Conservation (phyloP, 2,797 vertebrate species). For the Sebastes taczanowskii region DNA sequence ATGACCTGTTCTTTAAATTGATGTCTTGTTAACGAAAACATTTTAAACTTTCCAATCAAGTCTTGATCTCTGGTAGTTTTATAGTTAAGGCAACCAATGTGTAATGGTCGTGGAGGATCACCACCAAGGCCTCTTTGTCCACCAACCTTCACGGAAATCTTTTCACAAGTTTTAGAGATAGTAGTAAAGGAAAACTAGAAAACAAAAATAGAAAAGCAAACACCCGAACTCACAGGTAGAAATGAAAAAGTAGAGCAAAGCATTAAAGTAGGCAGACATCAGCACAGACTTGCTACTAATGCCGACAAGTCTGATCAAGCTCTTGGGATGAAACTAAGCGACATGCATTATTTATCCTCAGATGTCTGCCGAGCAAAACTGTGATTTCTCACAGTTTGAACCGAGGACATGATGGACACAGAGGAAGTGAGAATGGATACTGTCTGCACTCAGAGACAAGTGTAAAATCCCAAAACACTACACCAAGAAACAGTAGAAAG, state of each 20-base stretch:
- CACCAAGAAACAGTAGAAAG: not conserved
- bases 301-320: constrained; percentile 50
- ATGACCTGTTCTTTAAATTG: not conserved
- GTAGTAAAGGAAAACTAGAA: not conserved
- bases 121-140: not conserved
- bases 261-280: not conserved
- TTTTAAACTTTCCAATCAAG: not conserved
- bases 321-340: not conserved
- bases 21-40: not conserved
- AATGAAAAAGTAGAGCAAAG: not conserved
- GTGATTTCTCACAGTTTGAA: constrained; percentile 9
- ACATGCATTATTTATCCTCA: not conserved
- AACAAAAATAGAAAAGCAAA: not conserved
- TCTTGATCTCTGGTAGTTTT: not conserved
- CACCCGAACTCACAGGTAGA: not conserved
- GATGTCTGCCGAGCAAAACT: not conserved
- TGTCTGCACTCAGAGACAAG: not conserved
- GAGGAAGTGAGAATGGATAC: constrained; percentile 25
- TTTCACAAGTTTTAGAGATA: not conserved
- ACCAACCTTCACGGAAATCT: not conserved
- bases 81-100: not conserved
- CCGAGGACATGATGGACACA: not conserved
- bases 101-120: not conserved
- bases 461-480: not conserved
- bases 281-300: not conserved